Evolutionary conservation across 2,797 vertebrate genomes (phyloP), one percentile per base, ranked within the genome.

Genomic region (Crenichthys baileyi): DNA sequence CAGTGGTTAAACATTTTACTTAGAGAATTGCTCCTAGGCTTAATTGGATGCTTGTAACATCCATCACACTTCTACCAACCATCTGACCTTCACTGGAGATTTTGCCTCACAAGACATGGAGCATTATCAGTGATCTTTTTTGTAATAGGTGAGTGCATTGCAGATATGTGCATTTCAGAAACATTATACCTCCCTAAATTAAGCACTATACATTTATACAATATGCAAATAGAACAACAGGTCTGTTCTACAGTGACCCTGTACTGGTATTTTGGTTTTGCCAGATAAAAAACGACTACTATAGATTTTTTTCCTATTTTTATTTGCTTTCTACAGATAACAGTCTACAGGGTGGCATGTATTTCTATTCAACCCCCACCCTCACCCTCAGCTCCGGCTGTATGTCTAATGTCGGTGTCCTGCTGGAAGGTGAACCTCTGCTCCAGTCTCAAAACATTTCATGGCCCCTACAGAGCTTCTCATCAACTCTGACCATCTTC

Each of bases 41-140:
- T 82, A 88, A 89, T 75, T 86, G 74, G 82, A 88, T 50, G 80
- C 76, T 76, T 78, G 80, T 78, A 79, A 61, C 77, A 80, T 81
- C 73, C 60, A 61, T 87, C 75, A 76, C 73, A 79, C 76, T 63
- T 80, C 51, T 44, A 76, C 39, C 26, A 50, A 67, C 53, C 44
- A 20, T 41, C 53, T 87, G 83, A 88, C 83, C 86, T 84, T 85
- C 77, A 73, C 60, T 75, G 83, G 7, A 24, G 73, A 70, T 44
- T 74, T 46, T 65, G 36, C 29, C 67, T 72, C 75, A 15, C 44
- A 75, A 67, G 46, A 81, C 63, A 82, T 71, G 4, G 12, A 58
- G 1, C 2, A 39, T 55, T 61, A 55, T 73, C 41, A 48, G 13
- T 8, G 81, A 63, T 26, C 20, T 71, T 46, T 36, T 18, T 79